phyloP scores from a whole-genome alignment of 2,113 vertebrate species.

The Morone chrysops region DNA sequence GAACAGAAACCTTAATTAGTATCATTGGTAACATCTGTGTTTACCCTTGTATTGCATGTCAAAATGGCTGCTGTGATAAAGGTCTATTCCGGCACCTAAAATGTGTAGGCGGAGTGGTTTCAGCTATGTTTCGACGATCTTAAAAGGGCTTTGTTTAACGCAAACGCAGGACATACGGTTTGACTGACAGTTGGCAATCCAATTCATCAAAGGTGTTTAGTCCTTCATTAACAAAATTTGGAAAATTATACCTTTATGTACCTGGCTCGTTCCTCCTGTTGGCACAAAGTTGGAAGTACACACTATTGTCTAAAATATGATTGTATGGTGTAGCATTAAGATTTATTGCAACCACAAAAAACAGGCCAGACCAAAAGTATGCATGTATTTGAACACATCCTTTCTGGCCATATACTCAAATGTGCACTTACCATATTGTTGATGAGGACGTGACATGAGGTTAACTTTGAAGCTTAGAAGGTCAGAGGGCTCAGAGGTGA shows the following conservation, averaged over 20 bases:
- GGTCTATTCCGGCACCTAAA: not conserved
- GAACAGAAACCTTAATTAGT: too few species aligned
- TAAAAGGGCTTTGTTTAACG: too few species aligned
- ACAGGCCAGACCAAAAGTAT: not conserved
- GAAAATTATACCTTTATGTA: not conserved
- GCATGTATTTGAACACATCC: not conserved
- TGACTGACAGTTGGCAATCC: not conserved
- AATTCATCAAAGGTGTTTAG: not conserved
- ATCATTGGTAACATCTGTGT: too few species aligned
- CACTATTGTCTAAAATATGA: too few species aligned
- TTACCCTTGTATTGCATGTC: too few species aligned
- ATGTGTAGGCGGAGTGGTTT: not conserved
- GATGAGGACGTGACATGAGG: slow-evolving; percentile 70
- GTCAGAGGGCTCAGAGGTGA: slow-evolving; percentile 49
- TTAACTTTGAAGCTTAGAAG: slow-evolving; percentile 60
- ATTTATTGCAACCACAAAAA: too few species aligned
- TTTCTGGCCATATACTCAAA: not conserved
- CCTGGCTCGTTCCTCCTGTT: not conserved
- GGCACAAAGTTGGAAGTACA: too few species aligned
- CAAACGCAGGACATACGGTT: not conserved
- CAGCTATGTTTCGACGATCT: not conserved
- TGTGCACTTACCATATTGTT: not conserved
- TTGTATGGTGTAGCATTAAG: too few species aligned
- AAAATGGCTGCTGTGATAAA: too few species aligned
- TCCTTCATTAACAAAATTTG: too few species aligned